phyloP scores from a whole-genome alignment of 1,140 invertebrate species.

The Neodiprion lecontei region DNA sequence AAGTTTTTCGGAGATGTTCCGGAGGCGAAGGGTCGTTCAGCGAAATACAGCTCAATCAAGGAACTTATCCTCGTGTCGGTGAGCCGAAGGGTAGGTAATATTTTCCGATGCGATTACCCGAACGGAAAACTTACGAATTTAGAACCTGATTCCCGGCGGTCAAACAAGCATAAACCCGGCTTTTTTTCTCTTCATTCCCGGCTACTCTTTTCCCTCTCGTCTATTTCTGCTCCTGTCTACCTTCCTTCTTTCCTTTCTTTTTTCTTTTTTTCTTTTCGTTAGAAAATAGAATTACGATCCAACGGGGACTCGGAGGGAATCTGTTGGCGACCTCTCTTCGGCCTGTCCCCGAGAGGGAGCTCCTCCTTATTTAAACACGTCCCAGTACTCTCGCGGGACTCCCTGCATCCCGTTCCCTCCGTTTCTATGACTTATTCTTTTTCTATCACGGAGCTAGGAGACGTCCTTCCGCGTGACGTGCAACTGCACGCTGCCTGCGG shows the following conservation, averaged over 20 bases:
- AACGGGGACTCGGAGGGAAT: neutral
- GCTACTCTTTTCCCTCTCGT: too few relatives aligned
- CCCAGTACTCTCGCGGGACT: conserved; percentile 10
- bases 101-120: too few relatives aligned
- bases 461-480: neutral
- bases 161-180: neutral
- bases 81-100: too few relatives aligned
- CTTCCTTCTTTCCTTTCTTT: too few relatives aligned
- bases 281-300: neutral
- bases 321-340: conserved; percentile 12
- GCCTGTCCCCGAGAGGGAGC: conserved; percentile 14
- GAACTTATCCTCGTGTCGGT: too few relatives aligned
- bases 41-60: too few relatives aligned
- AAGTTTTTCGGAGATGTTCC: too few relatives aligned
- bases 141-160: neutral
- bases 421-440: neutral
- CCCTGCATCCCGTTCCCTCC: neutral
- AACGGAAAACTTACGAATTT: neutral
- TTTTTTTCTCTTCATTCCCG: too few relatives aligned
- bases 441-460: neutral
- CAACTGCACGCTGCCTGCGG: too few relatives aligned
- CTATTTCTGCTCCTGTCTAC: too few relatives aligned
- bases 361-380: conserved; percentile 30
- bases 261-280: too few relatives aligned
- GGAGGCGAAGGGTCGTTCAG: too few relatives aligned